Conservation (phyloP, 2,113 vertebrate genomes). For the Symphodus melops region DNA sequence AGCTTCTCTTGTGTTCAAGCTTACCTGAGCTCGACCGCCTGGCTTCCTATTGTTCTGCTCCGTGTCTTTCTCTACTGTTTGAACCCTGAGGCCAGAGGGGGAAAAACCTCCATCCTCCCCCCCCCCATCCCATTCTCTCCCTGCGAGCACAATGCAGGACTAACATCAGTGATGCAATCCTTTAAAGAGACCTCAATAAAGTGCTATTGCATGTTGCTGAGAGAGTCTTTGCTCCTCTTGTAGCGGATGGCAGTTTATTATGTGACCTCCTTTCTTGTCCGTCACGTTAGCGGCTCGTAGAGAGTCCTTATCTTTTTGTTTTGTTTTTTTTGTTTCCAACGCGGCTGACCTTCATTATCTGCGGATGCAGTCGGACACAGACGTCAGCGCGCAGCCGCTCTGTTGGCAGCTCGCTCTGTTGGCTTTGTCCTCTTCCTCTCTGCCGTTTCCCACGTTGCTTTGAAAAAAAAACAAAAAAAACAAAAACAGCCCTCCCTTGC, state of each 20-base stretch:
- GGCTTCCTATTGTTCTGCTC: slow-evolving; percentile 60
- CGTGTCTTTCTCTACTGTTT: slow-evolving; percentile 52
- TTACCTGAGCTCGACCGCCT: slow-evolving; percentile 16
- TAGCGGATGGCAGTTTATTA: slow-evolving; percentile 16
- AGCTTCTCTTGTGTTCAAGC: neutral
- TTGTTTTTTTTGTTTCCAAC: no score
- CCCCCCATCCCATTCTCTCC: neutral
- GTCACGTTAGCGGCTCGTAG: slow-evolving; percentile 33
- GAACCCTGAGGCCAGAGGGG: slow-evolving; percentile 56
- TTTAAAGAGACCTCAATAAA: slow-evolving; percentile 1
- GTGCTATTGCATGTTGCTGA: neutral
- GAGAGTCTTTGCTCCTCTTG: neutral
- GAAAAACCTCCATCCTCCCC: slow-evolving; percentile 36
- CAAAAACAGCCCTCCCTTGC: neutral
- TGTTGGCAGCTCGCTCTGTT: slow-evolving; percentile 63
- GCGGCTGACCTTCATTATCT: slow-evolving; percentile 71
- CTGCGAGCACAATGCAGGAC: neutral
- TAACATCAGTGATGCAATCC: slow-evolving; percentile 13
- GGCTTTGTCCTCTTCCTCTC: slow-evolving; percentile 64
- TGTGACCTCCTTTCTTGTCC: neutral
- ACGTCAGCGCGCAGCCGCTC: slow-evolving; percentile 46
- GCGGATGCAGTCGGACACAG: slow-evolving; percentile 63
- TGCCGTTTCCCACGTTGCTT: slow-evolving; percentile 33
- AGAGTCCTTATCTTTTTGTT: slow-evolving; percentile 68
- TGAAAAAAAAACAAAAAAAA: slow-evolving; percentile 51